These are phyloP conservation scores for Vulpes ferrilata DNA, from an alignment of 2,113 vertebrate species.

Conservation along the genomic window DNA sequence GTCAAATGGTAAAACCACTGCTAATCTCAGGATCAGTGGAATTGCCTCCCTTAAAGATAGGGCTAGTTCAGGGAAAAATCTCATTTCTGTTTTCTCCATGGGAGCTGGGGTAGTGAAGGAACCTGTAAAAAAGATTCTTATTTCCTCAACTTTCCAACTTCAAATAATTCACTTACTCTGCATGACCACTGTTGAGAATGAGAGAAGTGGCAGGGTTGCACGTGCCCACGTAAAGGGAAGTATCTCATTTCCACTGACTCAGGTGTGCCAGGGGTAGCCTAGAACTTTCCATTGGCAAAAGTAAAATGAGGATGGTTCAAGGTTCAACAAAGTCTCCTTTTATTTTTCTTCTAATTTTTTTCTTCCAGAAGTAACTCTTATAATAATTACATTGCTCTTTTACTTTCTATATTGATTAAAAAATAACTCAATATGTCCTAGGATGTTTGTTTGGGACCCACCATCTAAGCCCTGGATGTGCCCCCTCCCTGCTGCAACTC, in stretches of 20 bases:
- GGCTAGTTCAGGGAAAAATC: conserved; percentile 44
- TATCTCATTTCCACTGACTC: background rate
- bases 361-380: background rate
- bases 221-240: background rate
- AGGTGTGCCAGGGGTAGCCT: fast-evolving
- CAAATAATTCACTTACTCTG: background rate
- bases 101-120: background rate
- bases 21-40: conserved; percentile 41
- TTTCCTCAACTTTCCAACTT: conserved; percentile 56
- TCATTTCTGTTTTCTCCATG: conserved; percentile 16
- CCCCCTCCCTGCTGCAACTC: background rate
- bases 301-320: background rate
- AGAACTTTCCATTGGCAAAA: background rate
- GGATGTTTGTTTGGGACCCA: background rate
- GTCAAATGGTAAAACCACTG: background rate
- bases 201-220: background rate
- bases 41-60: background rate
- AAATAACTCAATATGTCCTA: background rate
- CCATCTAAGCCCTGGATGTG: background rate
- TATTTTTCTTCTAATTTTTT: background rate
- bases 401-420: background rate
- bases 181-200: background rate
- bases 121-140: background rate
- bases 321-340: background rate
- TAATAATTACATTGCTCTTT: background rate